Base-by-base conservation (phyloP, 2,113 vertebrate species). In the Tetraodon nigroviridis region DNA sequence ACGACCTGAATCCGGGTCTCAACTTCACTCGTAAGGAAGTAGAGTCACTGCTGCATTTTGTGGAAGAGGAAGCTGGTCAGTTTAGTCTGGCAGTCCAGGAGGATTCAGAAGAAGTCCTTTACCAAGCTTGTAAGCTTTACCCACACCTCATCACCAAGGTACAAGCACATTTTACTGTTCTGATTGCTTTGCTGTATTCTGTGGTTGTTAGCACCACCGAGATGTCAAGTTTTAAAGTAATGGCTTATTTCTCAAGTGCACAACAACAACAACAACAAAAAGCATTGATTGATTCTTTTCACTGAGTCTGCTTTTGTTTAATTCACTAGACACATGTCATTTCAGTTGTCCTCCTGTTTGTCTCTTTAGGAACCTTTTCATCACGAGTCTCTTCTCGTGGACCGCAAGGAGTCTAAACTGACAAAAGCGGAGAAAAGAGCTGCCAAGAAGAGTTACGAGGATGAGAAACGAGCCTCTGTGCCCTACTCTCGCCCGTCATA, bases 361-460 rank as follows among this genome's bases (percentile, higher is more conserved):
- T 78, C 24, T 58, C 59, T 70, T 57, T 76, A 99, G 97, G 90
- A 90, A 87, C 96, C 97, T 83, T 99, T 99, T 80, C 95, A 97
- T 73, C 97, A 99, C 1, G 96, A 99, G 82, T 98, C 96, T 56
- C 86, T 99, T 83, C 90, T 99, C 69, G 92, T 97, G 83, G 96
- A 99, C 82, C 92, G 95, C 29, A 97, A 96, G 84, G 97, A 99
- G 74, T 92, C 94, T 47, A 98, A 96, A 85, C 85, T 99, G 76
- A 99, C 97, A 76, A 95, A 95, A 90, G 96, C 96, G 51, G 97
- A 99, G 89, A 99, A 99, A 86, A 93, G 95, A 84, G 96, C 95
- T 6, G 97, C 97, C 51, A 99, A 99, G 85, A 98, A 98, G 70
- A 93, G 96, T 86, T 99, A 99, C 0, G 96, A 99, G 86, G 97